Conservation (phyloP, 2,113 vertebrate genomes). For the Sterrhoptilus dennistouni region DNA sequence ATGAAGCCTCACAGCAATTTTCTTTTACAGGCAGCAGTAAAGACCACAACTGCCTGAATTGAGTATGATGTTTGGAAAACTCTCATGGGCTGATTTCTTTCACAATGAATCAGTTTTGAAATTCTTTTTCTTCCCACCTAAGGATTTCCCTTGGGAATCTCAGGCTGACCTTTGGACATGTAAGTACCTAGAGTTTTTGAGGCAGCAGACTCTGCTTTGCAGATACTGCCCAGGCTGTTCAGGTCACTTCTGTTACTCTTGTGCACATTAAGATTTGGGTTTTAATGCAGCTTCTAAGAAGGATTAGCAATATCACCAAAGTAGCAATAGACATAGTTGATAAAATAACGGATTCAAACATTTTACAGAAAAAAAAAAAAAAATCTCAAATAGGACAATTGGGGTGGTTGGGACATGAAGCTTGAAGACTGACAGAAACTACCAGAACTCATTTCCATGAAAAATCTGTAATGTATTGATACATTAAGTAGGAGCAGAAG, state of each 20-base stretch:
- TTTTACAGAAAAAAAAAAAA: background rate
- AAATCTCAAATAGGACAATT: accelerated
- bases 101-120: background rate
- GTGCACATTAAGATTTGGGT: background rate
- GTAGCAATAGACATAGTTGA: background rate
- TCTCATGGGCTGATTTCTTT: background rate
- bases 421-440: background rate
- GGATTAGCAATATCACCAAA: background rate
- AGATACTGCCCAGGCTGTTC: background rate
- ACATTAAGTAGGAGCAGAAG: background rate
- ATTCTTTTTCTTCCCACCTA: background rate
- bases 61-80: background rate
- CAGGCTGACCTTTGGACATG: background rate
- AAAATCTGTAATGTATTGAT: background rate
- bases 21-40: background rate
- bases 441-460: background rate
- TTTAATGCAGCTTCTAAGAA: background rate
- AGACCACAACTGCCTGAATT: background rate
- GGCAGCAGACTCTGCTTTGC: background rate
- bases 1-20: background rate
- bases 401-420: accelerated
- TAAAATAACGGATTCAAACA: background rate
- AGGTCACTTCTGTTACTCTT: background rate
- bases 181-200: background rate
- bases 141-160: background rate